A percentile compares a stretch with the other conserved stretches of the same genome.
Conservation (phyloP, 1,140 invertebrate species). For the Drosophila willistoni region DNA sequence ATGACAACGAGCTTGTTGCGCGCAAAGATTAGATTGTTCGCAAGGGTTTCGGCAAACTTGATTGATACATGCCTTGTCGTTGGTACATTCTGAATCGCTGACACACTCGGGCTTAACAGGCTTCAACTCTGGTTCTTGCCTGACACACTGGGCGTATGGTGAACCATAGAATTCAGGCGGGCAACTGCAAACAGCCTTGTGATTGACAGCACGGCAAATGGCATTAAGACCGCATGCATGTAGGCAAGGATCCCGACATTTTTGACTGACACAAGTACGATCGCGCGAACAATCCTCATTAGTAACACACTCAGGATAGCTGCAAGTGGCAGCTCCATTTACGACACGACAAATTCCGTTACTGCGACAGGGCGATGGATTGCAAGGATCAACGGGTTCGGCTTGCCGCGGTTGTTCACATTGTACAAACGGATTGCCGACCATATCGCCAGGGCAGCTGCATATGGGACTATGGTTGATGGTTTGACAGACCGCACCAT, state of each 20-base stretch:
- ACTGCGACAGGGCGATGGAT: slow-evolving; percentile 90
- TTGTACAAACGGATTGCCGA: slow-evolving; percentile 91
- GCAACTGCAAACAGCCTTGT: slow-evolving; percentile 91
- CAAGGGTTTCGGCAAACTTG: slow-evolving; percentile 92
- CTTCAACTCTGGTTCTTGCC: slow-evolving; percentile 82
- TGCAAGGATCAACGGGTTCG: slow-evolving; percentile 88
- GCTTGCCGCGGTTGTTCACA: slow-evolving; percentile 84
- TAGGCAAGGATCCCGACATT: slow-evolving; percentile 92
- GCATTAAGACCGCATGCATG: slow-evolving; percentile 93
- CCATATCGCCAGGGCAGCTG: slow-evolving; percentile 85
- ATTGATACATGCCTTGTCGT: slow-evolving; percentile 92
- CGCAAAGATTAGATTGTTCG: slow-evolving; percentile 87
- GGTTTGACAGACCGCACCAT: slow-evolving; percentile 86
- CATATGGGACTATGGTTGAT: slow-evolving; percentile 92
- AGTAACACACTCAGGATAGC: slow-evolving; percentile 93
- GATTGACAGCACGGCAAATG: slow-evolving; percentile 91
- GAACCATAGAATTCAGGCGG: slow-evolving; percentile 92
- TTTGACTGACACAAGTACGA: slow-evolving; percentile 91
- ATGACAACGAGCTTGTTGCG: slow-evolving; percentile 91
- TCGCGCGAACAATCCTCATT: slow-evolving; percentile 92
- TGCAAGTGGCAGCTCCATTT: slow-evolving; percentile 88
- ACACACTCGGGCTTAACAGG: slow-evolving; percentile 90
- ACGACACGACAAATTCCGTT: slow-evolving; percentile 91
- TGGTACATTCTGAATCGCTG: slow-evolving; percentile 91
- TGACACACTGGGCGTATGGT: slow-evolving; percentile 89